phyloP scores from a whole-genome alignment of 2,888 invertebrate genomes.

The Eupelmus urozonus region DNA sequence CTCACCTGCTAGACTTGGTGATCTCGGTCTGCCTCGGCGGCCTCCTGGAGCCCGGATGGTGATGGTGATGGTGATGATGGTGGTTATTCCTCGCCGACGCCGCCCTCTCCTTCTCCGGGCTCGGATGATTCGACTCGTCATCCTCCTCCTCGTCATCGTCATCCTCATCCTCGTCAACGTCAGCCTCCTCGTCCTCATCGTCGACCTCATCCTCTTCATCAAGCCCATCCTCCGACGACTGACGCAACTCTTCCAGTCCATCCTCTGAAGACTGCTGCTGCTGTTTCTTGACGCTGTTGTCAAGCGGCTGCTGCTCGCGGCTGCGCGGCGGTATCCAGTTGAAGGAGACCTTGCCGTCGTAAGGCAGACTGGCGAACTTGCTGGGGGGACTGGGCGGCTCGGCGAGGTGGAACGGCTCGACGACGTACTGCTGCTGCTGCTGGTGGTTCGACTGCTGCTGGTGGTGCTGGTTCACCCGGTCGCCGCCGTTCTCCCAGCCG shows the following conservation, averaged over 20 bases:
- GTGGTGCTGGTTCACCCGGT: background rate
- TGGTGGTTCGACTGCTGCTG: background rate
- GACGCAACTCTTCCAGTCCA: conserved; percentile 88
- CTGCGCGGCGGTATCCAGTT: conserved; percentile 82
- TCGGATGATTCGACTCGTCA: conserved; percentile 58
- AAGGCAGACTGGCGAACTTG: conserved; percentile 84
- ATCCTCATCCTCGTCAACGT: conserved; percentile 51
- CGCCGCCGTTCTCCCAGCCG: conserved; percentile 82
- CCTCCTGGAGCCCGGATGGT: conserved; percentile 68
- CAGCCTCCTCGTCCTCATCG: conserved; percentile 49
- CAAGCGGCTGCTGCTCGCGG: conserved; percentile 32
- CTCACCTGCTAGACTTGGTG: conserved; percentile 68
- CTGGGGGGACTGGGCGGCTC: conserved; percentile 82
- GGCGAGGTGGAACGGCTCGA: conserved; percentile 73
- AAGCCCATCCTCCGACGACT: conserved; percentile 73
- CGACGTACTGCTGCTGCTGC: too few relatives aligned
- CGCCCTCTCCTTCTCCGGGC: conserved; percentile 64
- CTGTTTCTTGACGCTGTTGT: background rate
- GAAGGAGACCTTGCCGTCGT: conserved; percentile 78
- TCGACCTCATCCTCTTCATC: conserved; percentile 68
- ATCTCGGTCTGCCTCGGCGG: conserved; percentile 70
- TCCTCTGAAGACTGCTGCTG: conserved; percentile 78
- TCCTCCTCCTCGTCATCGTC: conserved; percentile 53
- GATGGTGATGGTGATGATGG: conserved; percentile 51
- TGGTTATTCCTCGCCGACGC: conserved; percentile 61